Evolutionary conservation across 2,113 vertebrate species (phyloP), one percentile per base, ranked within the genome.

Genomic region (Catharus bicknelli): DNA sequence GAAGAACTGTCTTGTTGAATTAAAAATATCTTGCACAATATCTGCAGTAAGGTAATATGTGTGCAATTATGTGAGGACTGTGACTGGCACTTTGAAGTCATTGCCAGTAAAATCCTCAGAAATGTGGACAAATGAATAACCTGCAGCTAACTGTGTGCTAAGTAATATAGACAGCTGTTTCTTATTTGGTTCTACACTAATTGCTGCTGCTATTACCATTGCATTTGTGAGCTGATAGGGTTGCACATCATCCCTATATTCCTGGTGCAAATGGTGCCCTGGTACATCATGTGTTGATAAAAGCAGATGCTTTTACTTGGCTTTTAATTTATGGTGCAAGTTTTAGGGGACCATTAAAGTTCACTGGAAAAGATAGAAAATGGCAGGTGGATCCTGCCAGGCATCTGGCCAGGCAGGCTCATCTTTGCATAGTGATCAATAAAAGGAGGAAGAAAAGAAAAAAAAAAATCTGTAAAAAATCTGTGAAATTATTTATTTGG

Each of bases 171-270:
- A 48, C 92, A 94, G 77, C 76, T 91, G 69, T 64, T 72, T 73
- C 26, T 23, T 94, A n/a, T 88, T 96, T 85, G 76, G 67, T 76
- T 26, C 72, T 75, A 59, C 63, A 74, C 58, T 92, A 94, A 90
- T 25, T 61, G 61, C 63, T 93, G 54, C 67, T 78, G 32, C 82
- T 78, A 59, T 67, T 64, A 34, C 80, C 21, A 10, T 59, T 93
- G 51, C 23, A 51, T 92, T 88, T 54, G 26, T 10, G 36, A 83
- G 58, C 16, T 92, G 67, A 32, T 59, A 47, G 76, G 69, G 66
- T 38, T 36, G 63, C n/a, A 11, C 19, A 25, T 88, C 43, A 53
- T 80, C 73, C 26, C 1, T 53, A 32, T 87, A 38, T 13, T 72
- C 43, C 63, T 59, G 7, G 54, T 90, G 67, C 74, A 82, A 66